Evolutionary conservation across 2,888 invertebrate genomes (phyloP).

Genomic region (Dryocosmus kuriphilus): DNA sequence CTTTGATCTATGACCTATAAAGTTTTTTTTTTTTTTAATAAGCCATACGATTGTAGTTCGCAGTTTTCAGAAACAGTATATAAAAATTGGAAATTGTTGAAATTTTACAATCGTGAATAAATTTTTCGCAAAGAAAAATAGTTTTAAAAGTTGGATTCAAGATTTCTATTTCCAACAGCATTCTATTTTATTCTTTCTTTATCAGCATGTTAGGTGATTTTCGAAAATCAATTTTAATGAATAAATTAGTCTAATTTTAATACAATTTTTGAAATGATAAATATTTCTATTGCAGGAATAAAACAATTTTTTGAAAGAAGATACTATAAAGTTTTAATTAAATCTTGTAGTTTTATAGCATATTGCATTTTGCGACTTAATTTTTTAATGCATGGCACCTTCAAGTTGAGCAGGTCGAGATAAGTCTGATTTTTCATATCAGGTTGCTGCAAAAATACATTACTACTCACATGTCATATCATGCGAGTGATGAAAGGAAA

Average conservation of each 20-base stretch:
- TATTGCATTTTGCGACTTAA: background rate
- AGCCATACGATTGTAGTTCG: too few species aligned
- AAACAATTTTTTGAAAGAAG: background rate
- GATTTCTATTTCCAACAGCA: background rate
- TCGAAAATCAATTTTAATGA: too few species aligned
- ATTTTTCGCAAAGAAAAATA: too few species aligned
- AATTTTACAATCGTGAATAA: background rate
- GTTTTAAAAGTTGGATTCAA: too few species aligned
- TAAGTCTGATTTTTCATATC: slow-evolving; percentile 12
- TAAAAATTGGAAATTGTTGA: too few species aligned
- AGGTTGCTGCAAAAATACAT: slow-evolving; percentile 8
- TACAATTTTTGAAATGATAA: too few species aligned
- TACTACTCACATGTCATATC: slow-evolving; percentile 17
- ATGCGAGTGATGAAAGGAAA: background rate
- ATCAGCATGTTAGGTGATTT: too few species aligned
- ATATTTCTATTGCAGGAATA: too few species aligned
- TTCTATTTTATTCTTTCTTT: background rate
- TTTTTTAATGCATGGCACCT: background rate
- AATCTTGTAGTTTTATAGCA: background rate
- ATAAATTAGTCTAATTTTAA: too few species aligned
- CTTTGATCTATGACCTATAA: too few species aligned
- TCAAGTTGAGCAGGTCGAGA: background rate
- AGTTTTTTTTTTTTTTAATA: too few species aligned
- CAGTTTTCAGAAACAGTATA: too few species aligned
- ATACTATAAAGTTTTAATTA: background rate